These are phyloP conservation scores for Todus mexicanus DNA, from an alignment of 2,797 vertebrate genomes.

Conservation along the genomic window DNA sequence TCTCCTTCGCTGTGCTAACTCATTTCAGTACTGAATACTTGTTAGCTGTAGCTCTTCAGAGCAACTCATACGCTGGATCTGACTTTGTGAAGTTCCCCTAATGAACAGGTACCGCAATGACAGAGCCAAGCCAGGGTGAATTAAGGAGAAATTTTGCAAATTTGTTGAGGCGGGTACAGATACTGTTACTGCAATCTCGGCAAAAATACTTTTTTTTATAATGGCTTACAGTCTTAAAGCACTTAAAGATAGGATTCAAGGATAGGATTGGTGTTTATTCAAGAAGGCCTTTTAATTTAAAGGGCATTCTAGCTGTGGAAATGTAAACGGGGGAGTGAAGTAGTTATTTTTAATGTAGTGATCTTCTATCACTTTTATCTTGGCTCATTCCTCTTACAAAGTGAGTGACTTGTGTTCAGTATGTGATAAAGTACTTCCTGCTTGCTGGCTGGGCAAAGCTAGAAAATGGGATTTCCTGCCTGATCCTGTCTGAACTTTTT, in stretches of 20 bases:
- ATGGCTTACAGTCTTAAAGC: background rate
- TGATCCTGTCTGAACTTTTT: background rate
- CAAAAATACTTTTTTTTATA: background rate
- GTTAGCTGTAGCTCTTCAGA: background rate
- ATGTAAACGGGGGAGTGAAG: background rate
- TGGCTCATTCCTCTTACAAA: background rate
- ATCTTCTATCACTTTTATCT: background rate
- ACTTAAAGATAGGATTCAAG: background rate
- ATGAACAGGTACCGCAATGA: background rate
- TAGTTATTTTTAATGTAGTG: background rate
- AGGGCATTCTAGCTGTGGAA: background rate
- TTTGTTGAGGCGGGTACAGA: background rate
- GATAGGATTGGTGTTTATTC: background rate
- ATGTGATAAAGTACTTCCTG: background rate
- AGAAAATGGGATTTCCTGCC: constrained; percentile 15
- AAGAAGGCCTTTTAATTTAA: background rate
- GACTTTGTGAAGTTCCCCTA: background rate
- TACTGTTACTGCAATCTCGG: background rate
- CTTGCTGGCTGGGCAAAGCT: background rate
- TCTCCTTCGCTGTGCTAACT: background rate
- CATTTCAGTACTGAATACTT: background rate
- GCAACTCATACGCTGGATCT: background rate
- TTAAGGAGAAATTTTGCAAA: background rate
- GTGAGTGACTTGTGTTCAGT: background rate
- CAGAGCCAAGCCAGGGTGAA: background rate